Percentiles rank a stretch among this genome's conserved stretches.
phyloP scores from a whole-genome alignment of 2,113 vertebrate genomes.

The Copsychus sechellarum region DNA sequence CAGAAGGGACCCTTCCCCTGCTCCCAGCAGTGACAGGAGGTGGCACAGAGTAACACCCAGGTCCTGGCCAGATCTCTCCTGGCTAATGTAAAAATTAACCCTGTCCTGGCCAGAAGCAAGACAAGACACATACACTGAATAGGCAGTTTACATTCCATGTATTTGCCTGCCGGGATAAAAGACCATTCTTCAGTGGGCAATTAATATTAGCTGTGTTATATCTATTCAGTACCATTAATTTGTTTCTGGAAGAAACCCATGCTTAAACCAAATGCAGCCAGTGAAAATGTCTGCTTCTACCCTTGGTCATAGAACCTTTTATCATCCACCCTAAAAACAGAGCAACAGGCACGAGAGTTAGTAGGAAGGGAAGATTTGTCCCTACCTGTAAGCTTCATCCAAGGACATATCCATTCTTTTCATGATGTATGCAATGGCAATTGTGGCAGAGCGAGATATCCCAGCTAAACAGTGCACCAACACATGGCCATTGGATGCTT shows the following conservation, averaged over 20 bases:
- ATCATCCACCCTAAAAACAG: not conserved
- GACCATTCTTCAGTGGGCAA: not conserved
- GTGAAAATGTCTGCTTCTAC: not conserved
- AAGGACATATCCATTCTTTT: conserved; percentile 84
- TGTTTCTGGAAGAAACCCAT: not conserved
- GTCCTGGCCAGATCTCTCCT: not conserved
- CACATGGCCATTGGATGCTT: conserved; percentile 82
- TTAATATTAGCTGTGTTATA: not conserved
- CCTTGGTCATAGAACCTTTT: not conserved
- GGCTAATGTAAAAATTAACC: not conserved
- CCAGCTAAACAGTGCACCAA: conserved; percentile 82
- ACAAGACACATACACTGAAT: not conserved
- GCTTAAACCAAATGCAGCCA: not conserved
- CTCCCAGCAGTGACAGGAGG: not conserved
- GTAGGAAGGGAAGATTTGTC: not conserved
- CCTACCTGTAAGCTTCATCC: conserved; percentile 85
- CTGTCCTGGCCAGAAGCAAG: not conserved
- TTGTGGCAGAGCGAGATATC: conserved; percentile 82
- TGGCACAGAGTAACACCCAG: not conserved
- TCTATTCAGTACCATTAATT: not conserved
- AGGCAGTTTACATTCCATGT: not conserved
- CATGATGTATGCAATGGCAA: conserved; percentile 85
- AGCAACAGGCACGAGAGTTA: not conserved
- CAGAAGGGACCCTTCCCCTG: not conserved
- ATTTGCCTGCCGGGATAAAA: not conserved